phyloP scores from a whole-genome alignment of 2,888 invertebrate species.

The Agelastica alni region DNA sequence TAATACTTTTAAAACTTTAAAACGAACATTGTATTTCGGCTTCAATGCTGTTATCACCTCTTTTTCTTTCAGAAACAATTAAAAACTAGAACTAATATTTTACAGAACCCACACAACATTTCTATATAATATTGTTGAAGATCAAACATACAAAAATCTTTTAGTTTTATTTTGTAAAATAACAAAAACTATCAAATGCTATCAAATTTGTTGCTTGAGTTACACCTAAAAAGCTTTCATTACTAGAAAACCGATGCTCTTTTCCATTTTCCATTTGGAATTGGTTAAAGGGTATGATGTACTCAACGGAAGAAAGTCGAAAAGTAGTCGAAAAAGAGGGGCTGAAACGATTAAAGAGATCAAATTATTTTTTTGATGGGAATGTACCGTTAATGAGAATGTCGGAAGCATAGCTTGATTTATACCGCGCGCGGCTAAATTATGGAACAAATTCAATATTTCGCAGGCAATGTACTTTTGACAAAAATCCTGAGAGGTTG shows the following conservation, averaged over 20 bases:
- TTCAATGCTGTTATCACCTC: too few species aligned
- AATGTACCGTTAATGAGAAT: constrained; percentile 1
- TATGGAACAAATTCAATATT: neutral
- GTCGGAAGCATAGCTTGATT: neutral
- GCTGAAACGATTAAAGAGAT: constrained; percentile 5
- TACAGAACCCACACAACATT: too few species aligned
- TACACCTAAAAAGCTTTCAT: constrained; percentile 17
- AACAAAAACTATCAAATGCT: constrained; percentile 1
- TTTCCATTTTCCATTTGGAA: constrained; percentile 16
- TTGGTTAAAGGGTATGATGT: constrained; percentile 16
- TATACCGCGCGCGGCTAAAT: too few species aligned
- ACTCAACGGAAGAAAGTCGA: constrained; percentile 6
- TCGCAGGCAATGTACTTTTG: neutral
- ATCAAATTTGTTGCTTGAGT: constrained; percentile 18
- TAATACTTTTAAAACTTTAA: too few species aligned
- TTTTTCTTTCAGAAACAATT: too few species aligned
- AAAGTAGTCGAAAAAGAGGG: constrained; percentile 1
- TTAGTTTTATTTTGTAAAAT: neutral
- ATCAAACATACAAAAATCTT: too few species aligned
- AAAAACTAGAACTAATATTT: too few species aligned
- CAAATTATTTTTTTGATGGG: neutral
- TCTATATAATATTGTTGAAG: too few species aligned
- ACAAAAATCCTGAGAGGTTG: neutral
- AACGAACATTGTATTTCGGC: too few species aligned
- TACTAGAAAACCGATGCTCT: constrained; percentile 11